phyloP scores from a whole-genome alignment of 2,113 vertebrate genomes.

The Theristicus caerulescens region DNA sequence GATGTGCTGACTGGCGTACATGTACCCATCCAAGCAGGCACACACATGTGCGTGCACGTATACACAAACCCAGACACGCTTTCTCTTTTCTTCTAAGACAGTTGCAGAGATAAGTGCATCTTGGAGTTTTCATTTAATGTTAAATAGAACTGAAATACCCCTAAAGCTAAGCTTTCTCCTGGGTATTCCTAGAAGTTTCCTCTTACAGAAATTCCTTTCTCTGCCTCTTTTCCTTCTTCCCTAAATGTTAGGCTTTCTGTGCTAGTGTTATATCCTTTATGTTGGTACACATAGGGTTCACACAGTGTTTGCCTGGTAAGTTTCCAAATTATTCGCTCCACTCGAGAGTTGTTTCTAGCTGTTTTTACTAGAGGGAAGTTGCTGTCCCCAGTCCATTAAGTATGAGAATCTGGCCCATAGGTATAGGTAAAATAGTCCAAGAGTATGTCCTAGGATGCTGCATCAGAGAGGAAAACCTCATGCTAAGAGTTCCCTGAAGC shows the following conservation, averaged over 20 bases:
- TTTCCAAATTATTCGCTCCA: neutral
- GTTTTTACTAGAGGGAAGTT: neutral
- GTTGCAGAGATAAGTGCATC: neutral
- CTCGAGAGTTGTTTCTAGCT: neutral
- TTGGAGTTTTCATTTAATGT: neutral
- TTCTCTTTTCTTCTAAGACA: neutral
- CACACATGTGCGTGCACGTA: rapidly evolving
- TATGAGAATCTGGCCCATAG: neutral
- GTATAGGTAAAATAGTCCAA: neutral
- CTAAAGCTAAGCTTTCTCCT: neutral
- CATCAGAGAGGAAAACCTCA: neutral
- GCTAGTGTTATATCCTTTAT: neutral
- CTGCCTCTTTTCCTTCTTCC: neutral
- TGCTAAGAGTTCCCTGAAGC: neutral
- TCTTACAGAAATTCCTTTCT: neutral
- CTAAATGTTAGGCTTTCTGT: neutral
- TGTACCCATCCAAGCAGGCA: neutral
- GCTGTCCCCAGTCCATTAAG: neutral
- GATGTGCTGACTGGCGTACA: neutral
- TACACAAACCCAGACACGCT: neutral
- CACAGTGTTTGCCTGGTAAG: neutral
- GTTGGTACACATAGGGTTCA: neutral
- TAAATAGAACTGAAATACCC: neutral
- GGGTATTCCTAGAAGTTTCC: neutral
- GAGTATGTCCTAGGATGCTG: neutral